Evolutionary conservation across 2,888 invertebrate species (phyloP).

Genomic region (Volucella inflata): DNA sequence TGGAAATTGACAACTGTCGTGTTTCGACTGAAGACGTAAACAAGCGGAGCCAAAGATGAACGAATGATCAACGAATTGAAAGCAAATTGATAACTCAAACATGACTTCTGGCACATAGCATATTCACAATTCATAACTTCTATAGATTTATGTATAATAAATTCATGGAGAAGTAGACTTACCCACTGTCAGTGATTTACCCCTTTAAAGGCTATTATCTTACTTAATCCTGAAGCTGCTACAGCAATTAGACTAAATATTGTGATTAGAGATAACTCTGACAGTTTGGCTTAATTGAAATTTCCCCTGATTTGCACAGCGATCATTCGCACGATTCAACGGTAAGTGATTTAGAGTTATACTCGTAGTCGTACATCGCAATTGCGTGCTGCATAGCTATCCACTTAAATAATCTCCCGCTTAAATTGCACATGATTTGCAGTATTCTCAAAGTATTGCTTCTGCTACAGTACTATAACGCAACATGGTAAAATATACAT

Average conservation of each 20-base stretch:
- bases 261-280: neutral
- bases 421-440: constrained; percentile 63
- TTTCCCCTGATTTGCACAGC: constrained; percentile 9
- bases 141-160: too few relatives aligned
- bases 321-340: constrained; percentile 27
- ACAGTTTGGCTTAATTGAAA: constrained; percentile 25
- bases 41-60: too few relatives aligned
- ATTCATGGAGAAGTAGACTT: neutral
- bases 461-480: neutral
- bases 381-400: constrained; percentile 59
- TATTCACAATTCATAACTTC: too few relatives aligned
- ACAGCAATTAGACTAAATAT: constrained; percentile 10
- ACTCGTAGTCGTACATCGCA: neutral
- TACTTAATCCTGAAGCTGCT: constrained; percentile 24
- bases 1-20: too few relatives aligned
- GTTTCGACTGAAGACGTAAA: too few relatives aligned
- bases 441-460: too few relatives aligned
- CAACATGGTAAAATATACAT: constrained; percentile 44
- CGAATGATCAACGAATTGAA: too few relatives aligned
- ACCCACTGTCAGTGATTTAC: constrained; percentile 1
- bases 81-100: too few relatives aligned
- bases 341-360: constrained; percentile 48
- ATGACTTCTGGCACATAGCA: too few relatives aligned
- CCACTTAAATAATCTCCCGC: constrained; percentile 58
- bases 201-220: neutral